A percentile compares a stretch with the other conserved stretches of the same genome.
Conservation (phyloP, 2,797 vertebrate genomes). For the Dipus sagitta region DNA sequence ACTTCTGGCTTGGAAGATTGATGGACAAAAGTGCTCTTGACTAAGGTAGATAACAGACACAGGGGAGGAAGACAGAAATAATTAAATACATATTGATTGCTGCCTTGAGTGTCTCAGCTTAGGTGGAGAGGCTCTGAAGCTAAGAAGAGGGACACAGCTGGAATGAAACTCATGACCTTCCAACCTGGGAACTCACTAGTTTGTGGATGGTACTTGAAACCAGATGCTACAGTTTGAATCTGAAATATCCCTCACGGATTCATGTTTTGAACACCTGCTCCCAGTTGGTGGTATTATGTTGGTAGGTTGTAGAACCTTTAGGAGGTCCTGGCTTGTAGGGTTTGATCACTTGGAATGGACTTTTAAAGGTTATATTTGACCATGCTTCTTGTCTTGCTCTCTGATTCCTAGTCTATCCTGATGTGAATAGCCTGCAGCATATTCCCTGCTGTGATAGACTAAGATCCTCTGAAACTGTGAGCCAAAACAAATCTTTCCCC, state of each 20-base stretch:
- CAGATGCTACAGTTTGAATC: neutral
- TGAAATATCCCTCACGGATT: neutral
- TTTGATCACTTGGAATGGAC: neutral
- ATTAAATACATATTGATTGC: neutral
- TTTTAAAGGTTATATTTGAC: neutral
- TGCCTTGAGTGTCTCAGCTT: neutral
- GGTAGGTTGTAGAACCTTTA: neutral
- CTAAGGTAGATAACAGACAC: neutral
- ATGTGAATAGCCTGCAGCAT: neutral
- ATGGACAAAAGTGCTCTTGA: neutral
- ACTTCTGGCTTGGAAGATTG: neutral
- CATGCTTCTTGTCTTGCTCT: neutral
- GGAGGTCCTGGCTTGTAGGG: neutral
- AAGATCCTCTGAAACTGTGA: neutral
- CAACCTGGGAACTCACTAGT: neutral
- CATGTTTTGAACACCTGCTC: neutral
- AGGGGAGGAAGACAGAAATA: neutral
- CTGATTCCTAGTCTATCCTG: neutral
- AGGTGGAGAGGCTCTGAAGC: neutral
- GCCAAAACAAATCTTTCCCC: no score
- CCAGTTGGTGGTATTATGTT: neutral
- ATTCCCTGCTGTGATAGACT: neutral
- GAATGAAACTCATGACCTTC: neutral
- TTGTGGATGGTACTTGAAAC: neutral
- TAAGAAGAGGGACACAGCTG: neutral